These are phyloP conservation scores for Loris lydekkerianus DNA, from an alignment of 2,797 vertebrate genomes.

Conservation along the genomic window DNA sequence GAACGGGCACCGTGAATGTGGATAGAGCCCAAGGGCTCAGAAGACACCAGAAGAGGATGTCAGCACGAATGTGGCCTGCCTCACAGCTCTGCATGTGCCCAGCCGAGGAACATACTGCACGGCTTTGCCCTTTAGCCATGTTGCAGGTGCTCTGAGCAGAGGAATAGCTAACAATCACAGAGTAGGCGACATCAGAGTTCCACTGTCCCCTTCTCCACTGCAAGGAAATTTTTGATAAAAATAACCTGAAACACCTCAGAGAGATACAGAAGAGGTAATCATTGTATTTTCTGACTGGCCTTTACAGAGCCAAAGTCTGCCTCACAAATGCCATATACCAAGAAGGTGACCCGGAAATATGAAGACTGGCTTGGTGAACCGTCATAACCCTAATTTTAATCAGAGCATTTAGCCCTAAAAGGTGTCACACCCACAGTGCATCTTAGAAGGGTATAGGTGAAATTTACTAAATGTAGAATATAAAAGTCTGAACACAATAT, in stretches of 20 bases:
- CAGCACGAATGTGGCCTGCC: no score
- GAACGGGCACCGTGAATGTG: background rate
- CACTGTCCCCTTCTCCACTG: background rate
- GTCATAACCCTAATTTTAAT: background rate
- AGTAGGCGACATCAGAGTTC: background rate
- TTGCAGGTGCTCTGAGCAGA: background rate
- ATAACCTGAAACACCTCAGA: constrained; percentile 1
- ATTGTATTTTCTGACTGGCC: background rate
- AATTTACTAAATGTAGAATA: no score
- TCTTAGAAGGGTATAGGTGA: no score
- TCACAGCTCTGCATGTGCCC: background rate
- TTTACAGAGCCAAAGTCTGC: background rate
- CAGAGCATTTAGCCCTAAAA: background rate
- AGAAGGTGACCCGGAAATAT: constrained; percentile 44
- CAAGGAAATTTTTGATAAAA: background rate
- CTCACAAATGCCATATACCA: background rate
- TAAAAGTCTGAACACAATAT: no score
- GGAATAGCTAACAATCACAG: background rate
- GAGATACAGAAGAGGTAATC: constrained; percentile 4
- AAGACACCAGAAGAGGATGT: background rate
- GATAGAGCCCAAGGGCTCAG: background rate
- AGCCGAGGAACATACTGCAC: background rate
- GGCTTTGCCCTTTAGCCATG: background rate
- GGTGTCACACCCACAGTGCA: no score
- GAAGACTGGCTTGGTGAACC: background rate